Percentiles rank a stretch among this genome's conserved stretches.
Conservation (phyloP, 1,140 invertebrate genomes). For the Cydia strobilella region DNA sequence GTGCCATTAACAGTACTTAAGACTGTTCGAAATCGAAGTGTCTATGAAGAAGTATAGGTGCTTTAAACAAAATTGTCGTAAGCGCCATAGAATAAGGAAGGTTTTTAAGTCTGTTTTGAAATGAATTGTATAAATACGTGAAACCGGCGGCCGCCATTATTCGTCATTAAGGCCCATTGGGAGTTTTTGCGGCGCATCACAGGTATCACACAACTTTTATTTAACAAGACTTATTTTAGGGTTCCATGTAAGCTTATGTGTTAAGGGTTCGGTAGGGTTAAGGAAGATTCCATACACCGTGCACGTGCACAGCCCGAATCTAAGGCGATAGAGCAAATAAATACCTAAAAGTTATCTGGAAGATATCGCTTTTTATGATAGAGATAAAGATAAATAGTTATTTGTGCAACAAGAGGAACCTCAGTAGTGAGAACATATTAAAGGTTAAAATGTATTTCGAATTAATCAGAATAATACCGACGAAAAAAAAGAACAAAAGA, state of each 20-base stretch:
- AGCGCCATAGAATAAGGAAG: background rate
- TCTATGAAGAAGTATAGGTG: background rate
- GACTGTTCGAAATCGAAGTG: background rate
- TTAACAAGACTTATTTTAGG: slow-evolving; percentile 16
- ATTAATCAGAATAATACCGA: too few relatives aligned
- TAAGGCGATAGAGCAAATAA: too few relatives aligned
- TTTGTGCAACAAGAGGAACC: too few relatives aligned
- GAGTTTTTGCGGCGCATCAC: slow-evolving; percentile 15
- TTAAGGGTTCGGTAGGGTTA: background rate
- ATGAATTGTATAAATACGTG: background rate
- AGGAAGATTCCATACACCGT: too few relatives aligned
- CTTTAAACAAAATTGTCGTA: background rate
- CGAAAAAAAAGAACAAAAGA: too few relatives aligned
- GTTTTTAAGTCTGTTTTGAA: background rate
- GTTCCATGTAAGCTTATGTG: background rate
- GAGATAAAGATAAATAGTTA: too few relatives aligned
- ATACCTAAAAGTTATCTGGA: too few relatives aligned
- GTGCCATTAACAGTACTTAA: background rate
- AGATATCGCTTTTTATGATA: too few relatives aligned
- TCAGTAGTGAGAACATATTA: too few relatives aligned
- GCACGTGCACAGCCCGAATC: too few relatives aligned
- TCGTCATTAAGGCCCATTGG: slow-evolving; percentile 21
- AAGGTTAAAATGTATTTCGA: too few relatives aligned
- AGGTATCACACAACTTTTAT: background rate
- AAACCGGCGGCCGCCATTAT: slow-evolving; percentile 12